Conservation (phyloP, 2,113 vertebrate species). For the Boulengeromyrus knoepffleri region DNA sequence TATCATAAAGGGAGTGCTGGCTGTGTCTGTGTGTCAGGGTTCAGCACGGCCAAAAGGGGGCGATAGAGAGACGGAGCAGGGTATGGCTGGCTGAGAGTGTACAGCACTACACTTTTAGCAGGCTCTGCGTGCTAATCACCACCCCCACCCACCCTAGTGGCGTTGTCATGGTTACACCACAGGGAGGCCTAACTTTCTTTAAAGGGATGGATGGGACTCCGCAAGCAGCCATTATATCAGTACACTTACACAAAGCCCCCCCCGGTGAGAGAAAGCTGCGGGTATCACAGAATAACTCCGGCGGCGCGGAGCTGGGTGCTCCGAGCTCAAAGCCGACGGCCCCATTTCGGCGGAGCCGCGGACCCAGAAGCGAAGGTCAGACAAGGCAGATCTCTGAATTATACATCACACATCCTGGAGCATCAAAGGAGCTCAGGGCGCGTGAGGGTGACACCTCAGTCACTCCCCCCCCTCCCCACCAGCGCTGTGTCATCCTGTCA, state of each 20-base stretch:
- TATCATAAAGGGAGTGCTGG: neutral
- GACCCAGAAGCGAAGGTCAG: neutral
- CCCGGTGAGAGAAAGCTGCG: neutral
- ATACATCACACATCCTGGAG: neutral
- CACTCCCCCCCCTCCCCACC: neutral
- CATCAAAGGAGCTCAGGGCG: neutral
- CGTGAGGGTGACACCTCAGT: neutral
- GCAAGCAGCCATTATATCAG: neutral
- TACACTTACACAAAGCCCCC: neutral
- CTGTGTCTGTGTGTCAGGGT: neutral
- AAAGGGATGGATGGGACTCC: neutral
- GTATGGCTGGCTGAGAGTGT: neutral
- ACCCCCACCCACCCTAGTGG: conserved; percentile 4
- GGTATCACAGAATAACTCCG: neutral
- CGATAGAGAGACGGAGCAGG: neutral
- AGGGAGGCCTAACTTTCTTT: neutral
- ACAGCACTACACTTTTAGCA: neutral
- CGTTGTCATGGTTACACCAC: conserved; percentile 8
- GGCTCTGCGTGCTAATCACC: neutral
- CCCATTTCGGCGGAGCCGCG: neutral
- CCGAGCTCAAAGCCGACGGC: neutral
- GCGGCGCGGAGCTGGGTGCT: neutral
- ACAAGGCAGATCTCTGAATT: neutral
- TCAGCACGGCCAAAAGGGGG: neutral
- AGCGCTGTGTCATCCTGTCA: neutral